These are phyloP conservation scores for Masnerella sp. DNA, from an alignment of 2,888 invertebrate genomes.

Conservation along the genomic window DNA sequence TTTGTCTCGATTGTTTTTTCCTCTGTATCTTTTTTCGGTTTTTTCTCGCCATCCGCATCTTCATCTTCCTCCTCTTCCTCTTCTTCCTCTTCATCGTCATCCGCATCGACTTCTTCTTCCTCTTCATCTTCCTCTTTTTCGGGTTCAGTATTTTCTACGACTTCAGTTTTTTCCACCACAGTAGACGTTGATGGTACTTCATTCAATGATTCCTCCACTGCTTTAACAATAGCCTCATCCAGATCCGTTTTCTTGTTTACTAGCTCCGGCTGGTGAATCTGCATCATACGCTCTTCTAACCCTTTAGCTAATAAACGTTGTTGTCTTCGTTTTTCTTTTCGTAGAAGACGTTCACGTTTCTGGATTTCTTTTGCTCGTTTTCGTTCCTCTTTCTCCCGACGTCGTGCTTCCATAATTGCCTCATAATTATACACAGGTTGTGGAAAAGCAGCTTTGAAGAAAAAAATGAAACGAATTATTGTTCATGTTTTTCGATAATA, in stretches of 20 bases:
- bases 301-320: constrained; percentile 59
- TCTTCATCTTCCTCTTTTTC: constrained; percentile 65
- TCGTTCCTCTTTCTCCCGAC: constrained; percentile 73
- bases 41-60: constrained; percentile 47
- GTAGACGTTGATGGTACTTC: constrained; percentile 20
- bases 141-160: constrained; percentile 22
- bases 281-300: constrained; percentile 59
- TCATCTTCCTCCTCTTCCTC: constrained; percentile 63
- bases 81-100: constrained; percentile 64
- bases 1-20: constrained; percentile 63
- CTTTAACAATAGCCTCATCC: constrained; percentile 27
- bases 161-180: constrained; percentile 44
- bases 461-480: no score
- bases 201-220: constrained; percentile 47
- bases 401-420: constrained; percentile 73
- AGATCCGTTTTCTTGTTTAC: constrained; percentile 57
- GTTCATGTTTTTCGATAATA: no score
- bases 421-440: constrained; percentile 76
- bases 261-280: constrained; percentile 61
- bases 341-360: constrained; percentile 70
- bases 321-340: constrained; percentile 66
- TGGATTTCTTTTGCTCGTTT: constrained; percentile 71
- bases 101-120: constrained; percentile 60
- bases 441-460: constrained; percentile 39
- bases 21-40: constrained; percentile 41